Conservation (phyloP, 2,888 invertebrate species). For the Antitype chi region DNA sequence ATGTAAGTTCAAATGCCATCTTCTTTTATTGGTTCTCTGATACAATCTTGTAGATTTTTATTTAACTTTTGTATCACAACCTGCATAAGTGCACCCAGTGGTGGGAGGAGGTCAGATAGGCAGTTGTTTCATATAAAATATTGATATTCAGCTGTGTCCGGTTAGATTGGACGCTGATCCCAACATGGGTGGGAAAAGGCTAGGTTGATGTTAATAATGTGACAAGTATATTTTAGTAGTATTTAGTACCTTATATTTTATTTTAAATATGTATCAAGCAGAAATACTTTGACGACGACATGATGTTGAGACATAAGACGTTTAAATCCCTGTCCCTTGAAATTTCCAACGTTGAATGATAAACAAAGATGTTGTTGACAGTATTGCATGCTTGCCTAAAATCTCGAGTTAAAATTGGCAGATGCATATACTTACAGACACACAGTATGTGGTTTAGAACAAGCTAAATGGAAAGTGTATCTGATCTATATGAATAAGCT, state of each 20-base stretch:
- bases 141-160: neutral
- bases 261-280: neutral
- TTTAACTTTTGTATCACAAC: neutral
- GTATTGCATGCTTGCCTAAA: neutral
- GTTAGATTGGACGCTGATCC: neutral
- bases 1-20: neutral
- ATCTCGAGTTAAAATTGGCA: neutral
- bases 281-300: neutral
- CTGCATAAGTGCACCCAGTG: neutral
- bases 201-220: neutral
- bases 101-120: neutral
- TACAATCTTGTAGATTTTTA: neutral
- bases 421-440: neutral
- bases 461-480: neutral
- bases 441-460: neutral
- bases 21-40: neutral
- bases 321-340: too few species aligned
- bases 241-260: accelerated
- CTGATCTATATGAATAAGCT: neutral
- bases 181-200: neutral
- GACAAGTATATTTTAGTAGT: neutral
- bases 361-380: neutral
- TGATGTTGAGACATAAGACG: too few species aligned
- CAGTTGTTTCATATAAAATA: neutral
- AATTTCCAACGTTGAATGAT: too few species aligned